Conservation (phyloP, 2,888 invertebrate genomes). For the Pyrochroa serraticornis region DNA sequence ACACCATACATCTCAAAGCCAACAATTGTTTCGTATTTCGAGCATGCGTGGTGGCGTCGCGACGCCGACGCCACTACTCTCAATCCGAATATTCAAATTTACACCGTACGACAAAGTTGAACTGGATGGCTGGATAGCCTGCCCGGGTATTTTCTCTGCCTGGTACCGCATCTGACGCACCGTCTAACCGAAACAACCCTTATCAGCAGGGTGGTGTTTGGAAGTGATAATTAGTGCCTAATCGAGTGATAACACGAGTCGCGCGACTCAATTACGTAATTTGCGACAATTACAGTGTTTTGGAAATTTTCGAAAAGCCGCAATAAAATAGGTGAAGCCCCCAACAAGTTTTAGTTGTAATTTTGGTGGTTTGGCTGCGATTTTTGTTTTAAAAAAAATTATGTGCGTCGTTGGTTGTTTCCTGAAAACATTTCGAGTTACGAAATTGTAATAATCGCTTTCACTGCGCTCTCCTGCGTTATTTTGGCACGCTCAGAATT, state of each 20-base stretch:
- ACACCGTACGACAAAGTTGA: constrained; percentile 32
- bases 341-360: too few relatives aligned
- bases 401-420: too few relatives aligned
- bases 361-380: too few relatives aligned
- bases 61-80: constrained; percentile 37
- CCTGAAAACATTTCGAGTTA: background rate
- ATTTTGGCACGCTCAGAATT: constrained; percentile 42
- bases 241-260: too few relatives aligned
- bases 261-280: background rate
- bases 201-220: background rate
- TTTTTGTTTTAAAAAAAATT: too few relatives aligned
- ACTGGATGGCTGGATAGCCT: constrained; percentile 63
- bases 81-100: constrained; percentile 26
- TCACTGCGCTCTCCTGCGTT: constrained; percentile 21
- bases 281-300: background rate
- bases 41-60: constrained; percentile 37
- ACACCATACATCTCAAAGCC: too few relatives aligned
- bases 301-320: too few relatives aligned
- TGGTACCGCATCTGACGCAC: constrained; percentile 46
- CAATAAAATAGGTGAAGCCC: too few relatives aligned
- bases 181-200: background rate
- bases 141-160: constrained; percentile 45
- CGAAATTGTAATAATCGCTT: background rate
- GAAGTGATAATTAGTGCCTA: background rate
- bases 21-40: constrained; percentile 1